Evolutionary conservation across 2,797 vertebrate genomes (phyloP).

Genomic region (Alauda arvensis): DNA sequence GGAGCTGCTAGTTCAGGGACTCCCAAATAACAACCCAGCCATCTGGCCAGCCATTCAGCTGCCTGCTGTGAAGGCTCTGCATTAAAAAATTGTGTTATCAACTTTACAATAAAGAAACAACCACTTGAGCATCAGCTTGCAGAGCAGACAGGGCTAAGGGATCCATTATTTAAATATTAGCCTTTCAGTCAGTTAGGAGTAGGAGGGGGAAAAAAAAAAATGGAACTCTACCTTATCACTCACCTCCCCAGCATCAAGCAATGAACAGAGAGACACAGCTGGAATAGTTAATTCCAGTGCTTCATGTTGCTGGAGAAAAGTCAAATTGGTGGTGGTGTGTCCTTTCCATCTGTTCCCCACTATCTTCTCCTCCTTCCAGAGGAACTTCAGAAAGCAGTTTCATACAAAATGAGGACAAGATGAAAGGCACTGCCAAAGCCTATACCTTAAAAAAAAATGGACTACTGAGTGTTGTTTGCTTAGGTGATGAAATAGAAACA

Average conservation of each 20-base stretch:
- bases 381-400: neutral
- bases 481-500: neutral
- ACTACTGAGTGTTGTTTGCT: neutral
- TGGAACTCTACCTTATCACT: neutral
- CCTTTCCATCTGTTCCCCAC: neutral
- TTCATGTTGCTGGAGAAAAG: neutral
- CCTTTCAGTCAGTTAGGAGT: neutral
- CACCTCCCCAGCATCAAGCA: neutral
- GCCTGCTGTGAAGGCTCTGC: neutral
- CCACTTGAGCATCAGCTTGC: slow-evolving; percentile 2
- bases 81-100: slow-evolving; percentile 33
- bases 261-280: neutral
- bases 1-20: slow-evolving; percentile 6
- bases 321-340: neutral
- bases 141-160: neutral
- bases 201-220: neutral
- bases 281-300: neutral
- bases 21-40: neutral
- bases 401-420: neutral
- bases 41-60: slow-evolving; percentile 3
- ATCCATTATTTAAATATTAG: neutral
- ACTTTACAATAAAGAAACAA: slow-evolving; percentile 12
- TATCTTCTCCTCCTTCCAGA: neutral
- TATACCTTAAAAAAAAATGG: neutral
- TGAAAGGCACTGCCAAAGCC: neutral